phyloP scores from a whole-genome alignment of 2,113 vertebrate genomes.

The Bos taurus region ARS-UCD2.0 NC_037346.1:7436501-7437000 shows the following conservation, averaged over 20 bases:
- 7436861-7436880: neutral
- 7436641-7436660: slow-evolving; percentile 33
- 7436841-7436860: neutral
- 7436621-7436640: slow-evolving; percentile 45
- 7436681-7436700: neutral
- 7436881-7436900: neutral
- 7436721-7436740: neutral
- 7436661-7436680: slow-evolving; percentile 5
- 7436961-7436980: neutral
- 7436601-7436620: neutral
- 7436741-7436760: neutral
- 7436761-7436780: neutral
- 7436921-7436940: neutral
- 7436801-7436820: neutral
- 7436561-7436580: neutral
- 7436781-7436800: neutral
- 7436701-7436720: neutral
- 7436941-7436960: neutral
- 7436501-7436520: neutral
- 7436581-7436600: neutral
- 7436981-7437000: neutral
- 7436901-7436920: neutral
- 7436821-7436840: neutral
- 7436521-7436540: slow-evolving; percentile 14
- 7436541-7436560: neutral